A percentile compares a stretch with the other conserved stretches of the same genome.
These are phyloP conservation scores for Amphiprion ocellaris DNA, from an alignment of 2,113 vertebrate species.

Conservation along the genomic window DNA sequence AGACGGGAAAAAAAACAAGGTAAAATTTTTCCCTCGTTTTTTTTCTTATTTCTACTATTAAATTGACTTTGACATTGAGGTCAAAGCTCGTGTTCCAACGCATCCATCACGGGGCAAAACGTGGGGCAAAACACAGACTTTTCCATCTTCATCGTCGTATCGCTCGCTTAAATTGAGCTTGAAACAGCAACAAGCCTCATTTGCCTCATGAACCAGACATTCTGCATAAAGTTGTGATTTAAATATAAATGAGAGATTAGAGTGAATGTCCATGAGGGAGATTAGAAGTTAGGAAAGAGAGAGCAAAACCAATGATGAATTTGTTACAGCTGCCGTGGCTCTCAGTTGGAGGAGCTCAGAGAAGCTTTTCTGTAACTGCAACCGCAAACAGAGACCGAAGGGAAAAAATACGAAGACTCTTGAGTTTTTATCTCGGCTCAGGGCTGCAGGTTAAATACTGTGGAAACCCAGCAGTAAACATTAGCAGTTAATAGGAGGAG, in stretches of 20 bases:
- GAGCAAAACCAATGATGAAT: slow-evolving; percentile 16
- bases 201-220: slow-evolving; percentile 41
- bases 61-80: not conserved
- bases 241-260: slow-evolving; percentile 74
- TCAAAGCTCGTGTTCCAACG: slow-evolving; percentile 7
- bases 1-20: not conserved
- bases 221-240: slow-evolving; percentile 58
- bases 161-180: slow-evolving; percentile 45
- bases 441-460: slow-evolving; percentile 60
- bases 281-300: slow-evolving; percentile 47
- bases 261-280: slow-evolving; percentile 53
- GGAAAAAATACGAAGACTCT: slow-evolving; percentile 25
- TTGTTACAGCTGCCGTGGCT: slow-evolving; percentile 24
- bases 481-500: slow-evolving; percentile 13
- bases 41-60: not conserved
- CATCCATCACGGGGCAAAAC: not conserved
- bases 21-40: not conserved
- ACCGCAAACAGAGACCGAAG: slow-evolving; percentile 29
- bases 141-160: slow-evolving; percentile 28
- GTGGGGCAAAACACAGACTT: not conserved
- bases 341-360: slow-evolving; percentile 4
- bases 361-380: slow-evolving; percentile 31
- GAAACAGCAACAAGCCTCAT: slow-evolving; percentile 52
- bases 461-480: slow-evolving; percentile 18
- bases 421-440: slow-evolving; percentile 44